Base-by-base conservation (phyloP, 2,888 invertebrate species). In the Machimus rusticus region DNA sequence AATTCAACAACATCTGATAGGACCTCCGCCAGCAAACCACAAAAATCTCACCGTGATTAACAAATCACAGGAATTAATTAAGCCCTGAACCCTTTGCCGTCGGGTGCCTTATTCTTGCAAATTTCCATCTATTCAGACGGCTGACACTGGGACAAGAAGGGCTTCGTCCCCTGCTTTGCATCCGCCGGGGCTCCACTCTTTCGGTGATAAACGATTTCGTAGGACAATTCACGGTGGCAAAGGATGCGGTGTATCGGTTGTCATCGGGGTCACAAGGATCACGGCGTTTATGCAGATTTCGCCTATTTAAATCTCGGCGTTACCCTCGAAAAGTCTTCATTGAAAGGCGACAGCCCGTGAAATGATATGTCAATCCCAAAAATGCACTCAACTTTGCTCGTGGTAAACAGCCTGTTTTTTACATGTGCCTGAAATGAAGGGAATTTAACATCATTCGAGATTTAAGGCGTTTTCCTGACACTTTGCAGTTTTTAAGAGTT, bases 341-440 rank as follows among this genome's bases (percentile, higher is more conserved):
- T 93, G 92, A 93, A 91, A 92, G 92, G 93, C 92, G 93, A 91
- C 92, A 93, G 92, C 91, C 92, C 93, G 92, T 93, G 91, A 92
- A 93, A 93, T 93, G 93, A 93, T 92, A 92, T 93, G 93, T 93
- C 93, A 93, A 92, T 92, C 92, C 92, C 93, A 93, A 90, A 89
- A 89, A 88, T 89, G 90, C 90, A 90, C 90, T 90, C 89, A 87
- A 88, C 79, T 37, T 81, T 16, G n/a, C 39, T 31, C 37, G 76
- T 23, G 9, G 81, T 81, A 81, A 81, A 81, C 81, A 81, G 46
- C 55, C 23, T 34, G 51, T 46, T 76, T 39, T 37, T 74, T 66
- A 14, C 31, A 39, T 34, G 76, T 76, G 76, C 34, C 39, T 16
- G 19, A 66, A 66, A 66, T 66, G 66, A 66, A 66, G 66, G 28